Conservation (phyloP, 2,797 vertebrate species). For the Echiichthys vipera region DNA sequence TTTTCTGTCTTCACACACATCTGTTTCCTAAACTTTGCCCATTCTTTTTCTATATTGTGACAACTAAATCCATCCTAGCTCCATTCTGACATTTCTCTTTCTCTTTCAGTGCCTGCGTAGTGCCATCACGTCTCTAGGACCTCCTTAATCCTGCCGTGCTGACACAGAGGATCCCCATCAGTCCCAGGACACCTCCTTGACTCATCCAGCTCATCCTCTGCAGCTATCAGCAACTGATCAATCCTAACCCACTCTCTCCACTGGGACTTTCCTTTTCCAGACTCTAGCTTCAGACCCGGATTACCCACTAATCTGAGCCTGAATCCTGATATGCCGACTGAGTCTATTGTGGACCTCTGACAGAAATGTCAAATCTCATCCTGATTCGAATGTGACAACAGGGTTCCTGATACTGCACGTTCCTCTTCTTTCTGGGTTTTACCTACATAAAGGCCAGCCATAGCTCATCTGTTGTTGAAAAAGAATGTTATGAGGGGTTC, state of each 20-base stretch:
- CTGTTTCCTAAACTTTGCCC: slow-evolving; percentile 10
- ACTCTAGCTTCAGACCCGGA: slow-evolving; percentile 35
- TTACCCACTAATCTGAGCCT: slow-evolving; percentile 51
- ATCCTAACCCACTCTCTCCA: slow-evolving; percentile 30
- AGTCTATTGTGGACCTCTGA: slow-evolving; percentile 27
- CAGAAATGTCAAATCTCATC: slow-evolving; percentile 19
- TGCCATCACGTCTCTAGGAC: slow-evolving; percentile 42
- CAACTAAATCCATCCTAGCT: background rate
- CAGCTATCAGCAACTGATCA: slow-evolving; percentile 54
- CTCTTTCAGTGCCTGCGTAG: slow-evolving; percentile 53
- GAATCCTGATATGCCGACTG: slow-evolving; percentile 34
- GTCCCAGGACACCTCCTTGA: slow-evolving; percentile 56
- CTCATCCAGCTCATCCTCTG: slow-evolving; percentile 55
- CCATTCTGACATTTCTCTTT: slow-evolving; percentile 35
- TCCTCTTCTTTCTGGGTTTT: slow-evolving; percentile 17
- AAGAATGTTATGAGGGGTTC: slow-evolving; percentile 22
- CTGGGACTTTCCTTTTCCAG: slow-evolving; percentile 40
- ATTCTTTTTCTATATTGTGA: slow-evolving; percentile 18
- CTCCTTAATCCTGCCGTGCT: slow-evolving; percentile 58
- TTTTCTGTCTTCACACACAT: slow-evolving; percentile 8
- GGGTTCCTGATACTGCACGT: slow-evolving; percentile 9
- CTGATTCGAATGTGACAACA: slow-evolving; percentile 23
- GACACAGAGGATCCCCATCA: slow-evolving; percentile 55
- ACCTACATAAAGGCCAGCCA: no score
- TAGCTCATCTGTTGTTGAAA: slow-evolving; percentile 1